Conservation (phyloP, 2,888 invertebrate species). For the Timandra comae region DNA sequence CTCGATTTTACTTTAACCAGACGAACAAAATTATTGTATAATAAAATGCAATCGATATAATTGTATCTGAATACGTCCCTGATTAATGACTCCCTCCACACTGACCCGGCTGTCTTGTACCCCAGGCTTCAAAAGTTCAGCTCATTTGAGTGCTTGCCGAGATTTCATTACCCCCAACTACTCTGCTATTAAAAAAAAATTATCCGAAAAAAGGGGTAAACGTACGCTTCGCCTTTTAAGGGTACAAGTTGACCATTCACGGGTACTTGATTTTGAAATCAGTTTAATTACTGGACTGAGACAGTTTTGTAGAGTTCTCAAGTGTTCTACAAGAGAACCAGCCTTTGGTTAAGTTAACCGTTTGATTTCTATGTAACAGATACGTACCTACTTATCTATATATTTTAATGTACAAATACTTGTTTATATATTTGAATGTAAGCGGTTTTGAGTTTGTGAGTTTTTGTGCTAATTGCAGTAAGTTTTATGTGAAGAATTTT, state of each 20-base stretch:
- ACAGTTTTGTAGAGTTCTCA: conserved; percentile 50
- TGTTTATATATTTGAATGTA: no score
- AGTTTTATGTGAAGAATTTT: no score
- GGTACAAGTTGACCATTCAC: conserved; percentile 61
- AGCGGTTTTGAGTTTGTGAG: no score
- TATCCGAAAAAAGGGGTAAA: conserved; percentile 59
- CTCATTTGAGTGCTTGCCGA: conserved; percentile 74
- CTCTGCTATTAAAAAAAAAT: conserved; percentile 57
- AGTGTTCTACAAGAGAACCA: conserved; percentile 15
- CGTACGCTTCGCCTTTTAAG: conserved; percentile 60
- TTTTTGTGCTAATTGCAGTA: no score
- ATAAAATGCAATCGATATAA: conserved; percentile 2
- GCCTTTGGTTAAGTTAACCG: no score
- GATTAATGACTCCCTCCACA: conserved; percentile 59
- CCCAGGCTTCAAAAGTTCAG: conserved; percentile 75
- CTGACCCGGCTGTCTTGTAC: conserved; percentile 73
- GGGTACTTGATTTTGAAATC: conserved; percentile 58
- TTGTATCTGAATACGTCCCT: conserved; percentile 40
- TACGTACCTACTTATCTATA: no score
- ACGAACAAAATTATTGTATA: no score
- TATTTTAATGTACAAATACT: no score
- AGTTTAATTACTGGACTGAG: conserved; percentile 63
- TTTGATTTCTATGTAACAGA: no score
- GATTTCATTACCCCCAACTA: conserved; percentile 75
- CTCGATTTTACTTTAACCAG: no score